Evolutionary conservation across 2,797 vertebrate species (phyloP), one percentile per base, ranked within the genome.

Genomic region (Podargus strigoides): DNA sequence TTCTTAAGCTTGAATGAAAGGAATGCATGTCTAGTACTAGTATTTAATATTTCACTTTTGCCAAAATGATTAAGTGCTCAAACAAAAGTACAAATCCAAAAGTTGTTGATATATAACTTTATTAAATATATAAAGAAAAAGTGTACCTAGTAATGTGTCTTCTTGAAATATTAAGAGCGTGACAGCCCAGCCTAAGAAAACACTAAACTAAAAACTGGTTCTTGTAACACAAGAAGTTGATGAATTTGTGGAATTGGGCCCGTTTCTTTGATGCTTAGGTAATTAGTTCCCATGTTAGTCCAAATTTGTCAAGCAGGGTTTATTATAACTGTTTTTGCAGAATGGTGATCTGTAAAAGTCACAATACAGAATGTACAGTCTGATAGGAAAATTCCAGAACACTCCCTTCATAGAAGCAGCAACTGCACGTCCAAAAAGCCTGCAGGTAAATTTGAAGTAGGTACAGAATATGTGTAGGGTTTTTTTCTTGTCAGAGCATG

Each of bases 1-100:
- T 96, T 95, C 92, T 95, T 96, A 97, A 97, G 90, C 86, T 63
- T 94, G 91, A 93, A 90, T 80, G 95, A 96, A 96, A 97, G 70
- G 79, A 94, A 94, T 95, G 95, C 94, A 95, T 90, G 95, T 94
- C 79, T 95, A 91, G 95, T 90, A 89, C 75, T 95, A 85, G 95
- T 96, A 96, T 95, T 94, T 95, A 95, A 93, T 90, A 96, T 93
- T 94, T 96, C 93, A 89, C 89, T 95, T 95, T 95, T 92, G 91
- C 92, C 87, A 84, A 94, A 96, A 93, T 1, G 1, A 26, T 78
- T 78, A 90, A 96, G 85, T 88, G 82, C 94, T 93, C 52, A 81
- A 91, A 89, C 64, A 75, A 67, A 95, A 95, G 66, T 93, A 93
- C 66, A 88, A 87, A 95, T 93, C 53, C 74, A 79, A 76, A 92